Evolutionary conservation across 1,140 invertebrate genomes (phyloP).

Genomic region (Colletes gigas): DNA sequence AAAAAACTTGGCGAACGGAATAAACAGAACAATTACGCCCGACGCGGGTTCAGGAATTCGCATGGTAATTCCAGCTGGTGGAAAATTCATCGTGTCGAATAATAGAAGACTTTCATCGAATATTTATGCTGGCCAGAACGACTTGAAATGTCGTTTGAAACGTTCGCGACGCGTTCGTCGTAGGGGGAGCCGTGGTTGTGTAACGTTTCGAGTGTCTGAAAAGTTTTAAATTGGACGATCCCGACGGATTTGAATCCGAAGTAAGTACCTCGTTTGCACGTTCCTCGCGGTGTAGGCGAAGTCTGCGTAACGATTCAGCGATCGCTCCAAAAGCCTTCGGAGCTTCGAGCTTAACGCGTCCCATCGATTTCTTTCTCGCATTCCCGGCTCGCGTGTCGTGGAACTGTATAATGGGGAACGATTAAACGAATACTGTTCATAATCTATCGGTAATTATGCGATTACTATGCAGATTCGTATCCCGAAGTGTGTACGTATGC

Average conservation of each 20-base stretch:
- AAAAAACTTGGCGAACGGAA: too few species aligned
- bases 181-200: not conserved
- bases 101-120: not conserved
- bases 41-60: too few species aligned
- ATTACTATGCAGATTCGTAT: not conserved
- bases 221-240: conserved; percentile 52
- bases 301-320: conserved; percentile 40
- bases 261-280: conserved; percentile 53
- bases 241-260: conserved; percentile 37
- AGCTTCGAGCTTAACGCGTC: conserved; percentile 13
- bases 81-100: not conserved
- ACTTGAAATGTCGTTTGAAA: not conserved
- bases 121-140: not conserved
- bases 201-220: conserved; percentile 41
- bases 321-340: conserved; percentile 8
- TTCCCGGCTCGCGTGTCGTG: not conserved
- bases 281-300: conserved; percentile 9
- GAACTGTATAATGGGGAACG: not conserved
- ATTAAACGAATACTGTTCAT: not conserved
- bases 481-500: not conserved
- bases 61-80: not conserved
- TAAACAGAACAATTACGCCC: too few species aligned
- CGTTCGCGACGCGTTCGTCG: not conserved
- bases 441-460: not conserved
- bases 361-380: not conserved